Evolutionary conservation across 1,140 invertebrate species (phyloP).

Genomic region (Neocloeon triangulifer): DNA sequence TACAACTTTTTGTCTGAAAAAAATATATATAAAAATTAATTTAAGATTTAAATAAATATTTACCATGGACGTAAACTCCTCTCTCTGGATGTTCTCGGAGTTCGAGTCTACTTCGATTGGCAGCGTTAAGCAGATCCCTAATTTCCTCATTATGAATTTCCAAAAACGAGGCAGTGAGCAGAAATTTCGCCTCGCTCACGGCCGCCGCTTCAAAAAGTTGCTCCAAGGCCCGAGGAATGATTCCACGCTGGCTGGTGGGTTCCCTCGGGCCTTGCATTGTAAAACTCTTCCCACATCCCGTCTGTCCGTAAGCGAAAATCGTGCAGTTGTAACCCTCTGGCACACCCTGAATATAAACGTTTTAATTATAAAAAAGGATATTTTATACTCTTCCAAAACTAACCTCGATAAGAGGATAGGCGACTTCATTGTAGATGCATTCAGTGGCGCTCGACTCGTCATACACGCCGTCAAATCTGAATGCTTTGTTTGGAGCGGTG

Average conservation of each 20-base stretch:
- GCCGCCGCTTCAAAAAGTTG: slow-evolving; percentile 83
- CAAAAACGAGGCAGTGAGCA: slow-evolving; percentile 76
- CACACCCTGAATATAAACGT: slow-evolving; percentile 33
- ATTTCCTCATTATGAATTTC: slow-evolving; percentile 89
- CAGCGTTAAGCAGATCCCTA: slow-evolving; percentile 40
- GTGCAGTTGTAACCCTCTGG: slow-evolving; percentile 73
- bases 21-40: not conserved
- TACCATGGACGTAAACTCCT: slow-evolving; percentile 59
- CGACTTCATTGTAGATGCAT: slow-evolving; percentile 41
- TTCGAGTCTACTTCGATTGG: slow-evolving; percentile 31
- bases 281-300: slow-evolving; percentile 60
- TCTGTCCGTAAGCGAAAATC: slow-evolving; percentile 74
- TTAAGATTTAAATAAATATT: no score
- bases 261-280: slow-evolving; percentile 53
- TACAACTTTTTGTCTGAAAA: not conserved
- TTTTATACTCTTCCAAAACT: no score
- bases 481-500: slow-evolving; percentile 38
- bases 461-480: slow-evolving; percentile 49
- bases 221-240: slow-evolving; percentile 72
- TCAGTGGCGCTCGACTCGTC: slow-evolving; percentile 34
- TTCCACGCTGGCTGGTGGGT: slow-evolving; percentile 32
- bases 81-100: slow-evolving; percentile 59
- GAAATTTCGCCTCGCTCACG: slow-evolving; percentile 57
- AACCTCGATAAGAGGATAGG: slow-evolving; percentile 42
- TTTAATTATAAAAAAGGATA: not conserved